Evolutionary conservation across 1,140 invertebrate genomes (phyloP), one percentile per base, ranked within the genome.

Genomic region (Calosoma granatense): DNA sequence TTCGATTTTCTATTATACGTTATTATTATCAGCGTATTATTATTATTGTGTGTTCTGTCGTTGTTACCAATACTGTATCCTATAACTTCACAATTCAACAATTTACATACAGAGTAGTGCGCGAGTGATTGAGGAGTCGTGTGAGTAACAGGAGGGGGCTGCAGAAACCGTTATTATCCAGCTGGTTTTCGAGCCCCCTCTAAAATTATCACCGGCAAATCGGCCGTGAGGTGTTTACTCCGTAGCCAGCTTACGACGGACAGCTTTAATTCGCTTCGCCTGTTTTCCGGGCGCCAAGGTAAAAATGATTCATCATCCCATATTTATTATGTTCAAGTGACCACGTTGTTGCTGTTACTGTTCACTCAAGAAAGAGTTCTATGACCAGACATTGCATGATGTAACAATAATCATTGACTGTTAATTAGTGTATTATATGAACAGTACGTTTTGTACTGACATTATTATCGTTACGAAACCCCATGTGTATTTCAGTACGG

Each of bases 131-230:
- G 26, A 6, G 26, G n/a, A 36, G 26, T n/a, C 6, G 26, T 36
- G 26, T 36, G n/a, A 36, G 9, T 47, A 12, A 47, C 4, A 6
- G 17, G 41, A 47, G 41, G 41, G 41, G 41, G 41, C 41, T 47
- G 41, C 17, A 47, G 41, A 47, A 47, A 47, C 41, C 41, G 41
- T 17, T 12, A 12, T 11, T 4, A 4, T 47, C 6, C 41, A 47
- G 9, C 41, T 47, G 41, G 41, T 47, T 47, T 17, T 36, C 17
- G 4, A 47, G 41, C 41, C 41, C 41, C 41, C 41, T 47, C 41
- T 47, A 47, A 47, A 6, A 11, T 47, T 47, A 12, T 12, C 41
- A 47, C 41, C 41, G 41, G 9, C 41, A 6, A 30, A 30, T 30
- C 14, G 26, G 6, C 26, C 26, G 26, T 30, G 14, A 30, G 41